Base-by-base conservation (phyloP, 1,140 invertebrate species). In the Andricus grossulariae region DNA sequence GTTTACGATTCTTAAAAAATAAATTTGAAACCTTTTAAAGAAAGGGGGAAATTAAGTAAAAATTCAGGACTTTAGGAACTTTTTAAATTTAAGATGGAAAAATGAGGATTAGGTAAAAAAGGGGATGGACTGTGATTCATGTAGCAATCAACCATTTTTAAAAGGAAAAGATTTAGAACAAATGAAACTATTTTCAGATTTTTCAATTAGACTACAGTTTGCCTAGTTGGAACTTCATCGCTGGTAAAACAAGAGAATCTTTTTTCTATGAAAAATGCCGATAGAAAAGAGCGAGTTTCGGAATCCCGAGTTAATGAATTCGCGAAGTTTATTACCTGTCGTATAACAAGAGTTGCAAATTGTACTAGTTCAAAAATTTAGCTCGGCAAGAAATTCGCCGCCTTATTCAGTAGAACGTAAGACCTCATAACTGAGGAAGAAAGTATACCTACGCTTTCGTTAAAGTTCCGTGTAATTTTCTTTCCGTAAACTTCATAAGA, bases 311-410 rank as follows among this genome's bases (percentile, higher is more conserved):
- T 66, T 66, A 66, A 66, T 66, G 60, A 66, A 66, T 66, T 66
- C 60, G 39, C 60, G 25, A 66, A 66, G 60, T 66, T 66, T 66
- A 66, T 66, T 66, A 66, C 60, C 60, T 66, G 32, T 39, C 60
- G 60, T 66, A 66, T 66, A 66, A 66, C 60, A 66, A 60, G 54
- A 55, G 54, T 19, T 55, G 57, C 57, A 60, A 60, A 60, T 60
- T 60, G 57, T 60, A 19, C 25, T 7, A 66, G 60, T 66, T 66
- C 60, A 66, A 66, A 66, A 66, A 66, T 66, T 32, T 66, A 45
- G 60, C 60, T 39, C 60, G 32, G 39, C 60, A 66, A 66, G 60
- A 66, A 66, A 66, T 66, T 66, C 13, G 25, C 60, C 60, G 60
- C 60, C 25, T 66, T 32, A 19, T 66, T 16, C 57, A 66, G 57